Evolutionary conservation across 2,797 vertebrate genomes (phyloP), one percentile per base, ranked within the genome.

Genomic region (Hyperoplus immaculatus): DNA sequence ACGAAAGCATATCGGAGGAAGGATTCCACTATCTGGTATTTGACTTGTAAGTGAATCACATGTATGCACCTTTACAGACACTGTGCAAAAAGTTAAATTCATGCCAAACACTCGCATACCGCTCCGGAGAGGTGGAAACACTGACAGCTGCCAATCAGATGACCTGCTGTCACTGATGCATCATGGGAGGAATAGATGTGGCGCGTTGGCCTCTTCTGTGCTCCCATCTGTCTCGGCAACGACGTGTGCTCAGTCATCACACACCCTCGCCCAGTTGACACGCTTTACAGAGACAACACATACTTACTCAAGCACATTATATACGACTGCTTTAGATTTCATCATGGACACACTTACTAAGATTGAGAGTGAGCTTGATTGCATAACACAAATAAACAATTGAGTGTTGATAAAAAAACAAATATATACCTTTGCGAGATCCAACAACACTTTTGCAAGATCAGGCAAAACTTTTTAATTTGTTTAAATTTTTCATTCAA

Each of bases 1-100:
- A 93, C n/a, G 92, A 93, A 79, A 93, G 91, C 85, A 93, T 93
- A 82, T 93, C 92, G 36, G 91, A 99, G 92, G 98, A 99, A 89
- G 97, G 97, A 86, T 98, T 97, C 92, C 98, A 99, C 95, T 99
- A 99, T 92, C 94, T 99, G 91, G 97, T 99, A 90, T 99, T 99
- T 92, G 98, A 99, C 94, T 93, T 93, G 87, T 90, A 72, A 88
- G 92, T 88, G n/a, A 41, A 49, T 74, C 53, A 65, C 53, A 9
- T 57, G 18, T 18, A 16, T 16, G 29, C 66, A 71, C 51, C 16
- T 61, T 16, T 60, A 70, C 1, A 16, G 12, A 2, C 56, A 7
- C 12, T 0, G 6, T 0, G 15, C 50, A 2, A 8, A 2, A 45
- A 29, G 29, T 29, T 3, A 29, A 29, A 29, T 29, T 29, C 49